phyloP scores from a whole-genome alignment of 2,113 vertebrate genomes.

The Hippocampus guttulatus region DNA sequence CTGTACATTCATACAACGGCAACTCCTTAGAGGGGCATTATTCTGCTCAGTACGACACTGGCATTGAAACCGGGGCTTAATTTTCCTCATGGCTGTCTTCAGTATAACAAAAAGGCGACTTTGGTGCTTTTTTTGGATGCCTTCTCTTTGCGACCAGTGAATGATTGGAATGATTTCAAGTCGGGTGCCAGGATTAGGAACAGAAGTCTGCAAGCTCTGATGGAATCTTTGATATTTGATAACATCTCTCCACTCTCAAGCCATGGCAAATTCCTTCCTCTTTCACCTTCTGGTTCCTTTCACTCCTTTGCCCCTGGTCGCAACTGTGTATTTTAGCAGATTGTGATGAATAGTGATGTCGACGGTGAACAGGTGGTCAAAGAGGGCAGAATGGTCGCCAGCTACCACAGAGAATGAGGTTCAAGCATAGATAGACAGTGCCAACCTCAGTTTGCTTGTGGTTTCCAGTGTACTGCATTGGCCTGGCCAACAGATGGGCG shows the following conservation, averaged over 20 bases:
- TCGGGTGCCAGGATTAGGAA: slow-evolving; percentile 51
- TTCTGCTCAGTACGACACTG: neutral
- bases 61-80: neutral
- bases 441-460: slow-evolving; percentile 7
- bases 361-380: neutral
- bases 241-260: slow-evolving; percentile 56
- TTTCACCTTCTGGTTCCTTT: slow-evolving; percentile 36
- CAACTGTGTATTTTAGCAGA: slow-evolving; percentile 31
- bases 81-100: neutral
- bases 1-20: neutral
- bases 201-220: slow-evolving; percentile 46
- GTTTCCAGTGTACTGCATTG: slow-evolving; percentile 29
- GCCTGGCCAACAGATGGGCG: slow-evolving; percentile 15
- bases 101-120: slow-evolving; percentile 24
- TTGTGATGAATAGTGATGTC: slow-evolving; percentile 46
- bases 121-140: slow-evolving; percentile 48
- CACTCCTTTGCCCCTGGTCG: slow-evolving; percentile 28
- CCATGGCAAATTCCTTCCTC: slow-evolving; percentile 43
- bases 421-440: slow-evolving; percentile 16
- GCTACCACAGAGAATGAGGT: slow-evolving; percentile 16
- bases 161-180: slow-evolving; percentile 59
- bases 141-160: slow-evolving; percentile 42
- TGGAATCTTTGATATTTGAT: slow-evolving; percentile 62
- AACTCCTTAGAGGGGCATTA: neutral
- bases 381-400: slow-evolving; percentile 5